Conservation (phyloP, 2,888 invertebrate species). For the Scaeva pyrastri region DNA sequence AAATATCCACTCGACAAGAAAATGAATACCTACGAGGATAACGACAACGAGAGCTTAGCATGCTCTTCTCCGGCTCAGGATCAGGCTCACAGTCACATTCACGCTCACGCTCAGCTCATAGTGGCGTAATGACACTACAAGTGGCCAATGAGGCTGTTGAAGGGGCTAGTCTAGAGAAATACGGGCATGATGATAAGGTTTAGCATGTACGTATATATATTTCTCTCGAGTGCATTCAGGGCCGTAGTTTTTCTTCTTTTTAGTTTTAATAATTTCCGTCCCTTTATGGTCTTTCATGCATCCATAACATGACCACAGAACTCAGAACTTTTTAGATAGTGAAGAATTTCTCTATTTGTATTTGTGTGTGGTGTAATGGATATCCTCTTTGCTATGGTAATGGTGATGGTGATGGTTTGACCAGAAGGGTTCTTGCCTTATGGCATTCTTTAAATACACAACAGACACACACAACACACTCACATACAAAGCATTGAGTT, state of each 20-base stretch:
- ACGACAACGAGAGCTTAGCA: constrained; percentile 1
- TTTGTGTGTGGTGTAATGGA: neutral
- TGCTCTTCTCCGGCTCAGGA: neutral
- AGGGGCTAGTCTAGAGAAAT: constrained; percentile 1
- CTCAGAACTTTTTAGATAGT: neutral
- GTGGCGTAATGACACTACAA: constrained; percentile 35
- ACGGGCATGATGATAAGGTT: neutral
- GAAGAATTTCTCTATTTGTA: neutral
- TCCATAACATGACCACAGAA: constrained; percentile 13
- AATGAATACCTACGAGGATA: constrained; percentile 44
- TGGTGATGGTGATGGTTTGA: constrained; percentile 8
- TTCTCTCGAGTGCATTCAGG: constrained; percentile 20
- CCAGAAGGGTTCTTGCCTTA: constrained; percentile 17
- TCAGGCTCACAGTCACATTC: constrained; percentile 9
- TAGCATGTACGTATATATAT: neutral
- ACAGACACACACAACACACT: neutral
- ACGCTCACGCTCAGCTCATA: constrained; percentile 12
- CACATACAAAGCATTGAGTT: neutral
- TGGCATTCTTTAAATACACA: constrained; percentile 4
- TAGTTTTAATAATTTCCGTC: neutral
- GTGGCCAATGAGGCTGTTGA: constrained; percentile 20
- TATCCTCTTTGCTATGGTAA: neutral
- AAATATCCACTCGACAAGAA: constrained; percentile 45
- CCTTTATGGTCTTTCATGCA: constrained; percentile 3
- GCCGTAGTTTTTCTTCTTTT: neutral